phyloP scores from a whole-genome alignment of 1,140 invertebrate species.

The Bombus superbus region DNA sequence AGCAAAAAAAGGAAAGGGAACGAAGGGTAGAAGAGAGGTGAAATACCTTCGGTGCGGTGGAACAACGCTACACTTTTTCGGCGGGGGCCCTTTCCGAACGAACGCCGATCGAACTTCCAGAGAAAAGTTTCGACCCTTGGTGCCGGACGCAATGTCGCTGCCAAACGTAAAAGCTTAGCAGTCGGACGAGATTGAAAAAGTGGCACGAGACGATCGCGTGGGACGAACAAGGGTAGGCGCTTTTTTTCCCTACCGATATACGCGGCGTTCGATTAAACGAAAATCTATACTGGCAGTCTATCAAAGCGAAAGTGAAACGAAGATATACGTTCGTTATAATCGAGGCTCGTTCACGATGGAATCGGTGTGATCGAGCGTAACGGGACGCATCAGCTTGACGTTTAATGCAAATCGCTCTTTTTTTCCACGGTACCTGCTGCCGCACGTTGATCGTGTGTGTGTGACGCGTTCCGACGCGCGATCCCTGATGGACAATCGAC shows the following conservation, averaged over 20 bases:
- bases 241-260: not conserved
- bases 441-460: not conserved
- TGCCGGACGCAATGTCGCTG: not conserved
- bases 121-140: constrained; percentile 1
- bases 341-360: not conserved
- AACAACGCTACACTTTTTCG: not conserved
- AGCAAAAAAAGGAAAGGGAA: no score
- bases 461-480: not conserved
- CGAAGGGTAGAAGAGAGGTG: not conserved
- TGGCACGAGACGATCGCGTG: not conserved
- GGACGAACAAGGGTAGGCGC: not conserved
- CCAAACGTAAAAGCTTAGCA: constrained; percentile 4
- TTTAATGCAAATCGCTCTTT: not conserved
- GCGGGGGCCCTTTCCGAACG: not conserved
- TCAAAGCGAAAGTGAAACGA: not conserved
- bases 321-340: constrained; percentile 2
- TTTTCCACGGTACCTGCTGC: not conserved
- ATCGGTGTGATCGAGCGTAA: not conserved
- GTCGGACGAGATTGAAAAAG: not conserved
- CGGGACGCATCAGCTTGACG: not conserved
- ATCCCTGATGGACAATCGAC: not conserved
- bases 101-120: constrained; percentile 1
- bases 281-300: not conserved
- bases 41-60: not conserved
- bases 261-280: not conserved